Percentiles rank a stretch among this genome's conserved stretches.
Conservation (phyloP, 2,888 invertebrate species). For the Rhamnusium bicolor region DNA sequence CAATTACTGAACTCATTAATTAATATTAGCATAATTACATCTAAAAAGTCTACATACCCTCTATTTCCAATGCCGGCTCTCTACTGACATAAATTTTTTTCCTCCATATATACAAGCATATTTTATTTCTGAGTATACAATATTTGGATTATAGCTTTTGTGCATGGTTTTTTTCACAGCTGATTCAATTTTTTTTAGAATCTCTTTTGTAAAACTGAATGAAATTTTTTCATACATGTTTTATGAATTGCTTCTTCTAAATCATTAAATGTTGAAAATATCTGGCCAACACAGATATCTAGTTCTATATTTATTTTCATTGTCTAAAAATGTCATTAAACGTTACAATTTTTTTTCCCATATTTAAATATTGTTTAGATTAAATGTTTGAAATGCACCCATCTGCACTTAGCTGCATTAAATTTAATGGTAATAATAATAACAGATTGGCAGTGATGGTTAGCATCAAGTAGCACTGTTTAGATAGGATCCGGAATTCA, state of each 20-base stretch:
- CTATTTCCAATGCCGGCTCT: not conserved
- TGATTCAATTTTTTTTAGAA: not conserved
- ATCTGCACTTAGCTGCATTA: too few relatives aligned
- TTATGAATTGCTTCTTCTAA: not conserved
- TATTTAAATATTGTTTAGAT: too few relatives aligned
- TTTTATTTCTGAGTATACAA: slow-evolving; percentile 4
- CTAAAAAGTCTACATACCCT: not conserved
- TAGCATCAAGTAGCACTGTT: too few relatives aligned
- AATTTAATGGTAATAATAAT: too few relatives aligned
- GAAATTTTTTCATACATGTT: not conserved
- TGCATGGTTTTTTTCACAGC: not conserved
- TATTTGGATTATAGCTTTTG: not conserved
- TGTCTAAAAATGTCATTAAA: too few relatives aligned
- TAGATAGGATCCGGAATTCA: too few relatives aligned
- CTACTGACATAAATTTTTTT: not conserved
- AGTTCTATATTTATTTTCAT: not conserved
- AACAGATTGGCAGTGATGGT: too few relatives aligned
- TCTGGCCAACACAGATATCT: not conserved
- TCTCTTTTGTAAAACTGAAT: slow-evolving; percentile 3
- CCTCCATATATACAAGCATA: slow-evolving; percentile 3
- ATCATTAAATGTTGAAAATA: not conserved
- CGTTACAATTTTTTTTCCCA: too few relatives aligned
- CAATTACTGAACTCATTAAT: too few relatives aligned
- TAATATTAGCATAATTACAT: too few relatives aligned
- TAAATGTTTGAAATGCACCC: too few relatives aligned